Percentiles rank a stretch among this genome's conserved stretches.
Conservation (phyloP, 2,888 invertebrate genomes). For the Cinara cedri region DNA sequence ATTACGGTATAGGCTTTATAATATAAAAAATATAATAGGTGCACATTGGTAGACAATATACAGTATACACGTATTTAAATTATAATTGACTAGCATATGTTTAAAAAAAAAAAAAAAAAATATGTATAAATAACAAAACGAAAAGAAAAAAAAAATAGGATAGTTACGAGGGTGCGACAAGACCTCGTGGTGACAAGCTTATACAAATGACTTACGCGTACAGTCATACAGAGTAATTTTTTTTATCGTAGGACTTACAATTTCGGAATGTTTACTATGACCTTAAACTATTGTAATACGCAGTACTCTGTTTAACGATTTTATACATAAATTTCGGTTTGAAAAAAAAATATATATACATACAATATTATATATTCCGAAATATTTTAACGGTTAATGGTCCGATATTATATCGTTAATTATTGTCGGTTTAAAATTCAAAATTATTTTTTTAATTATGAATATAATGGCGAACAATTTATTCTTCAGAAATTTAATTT, state of each 20-base stretch:
- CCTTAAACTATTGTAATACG: background rate
- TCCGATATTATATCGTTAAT: no score
- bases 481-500: no score
- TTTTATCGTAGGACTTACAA: background rate
- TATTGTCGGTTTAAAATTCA: no score
- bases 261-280: background rate
- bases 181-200: background rate
- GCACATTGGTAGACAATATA: slow-evolving; percentile 4
- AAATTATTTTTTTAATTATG: no score
- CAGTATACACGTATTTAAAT: slow-evolving; percentile 24
- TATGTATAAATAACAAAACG: slow-evolving; percentile 37
- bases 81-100: slow-evolving; percentile 40
- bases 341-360: no score
- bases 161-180: background rate
- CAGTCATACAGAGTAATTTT: background rate
- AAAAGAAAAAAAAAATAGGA: slow-evolving; percentile 33
- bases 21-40: background rate
- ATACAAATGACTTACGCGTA: no score
- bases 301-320: no score
- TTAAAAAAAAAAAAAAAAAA: slow-evolving; percentile 21
- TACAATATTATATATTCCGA: no score
- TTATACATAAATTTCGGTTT: no score
- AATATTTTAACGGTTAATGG: no score
- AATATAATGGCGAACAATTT: no score
- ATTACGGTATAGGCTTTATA: background rate